phyloP scores from a whole-genome alignment of 2,113 vertebrate species.

The Microcebus tavaratra region DNA sequence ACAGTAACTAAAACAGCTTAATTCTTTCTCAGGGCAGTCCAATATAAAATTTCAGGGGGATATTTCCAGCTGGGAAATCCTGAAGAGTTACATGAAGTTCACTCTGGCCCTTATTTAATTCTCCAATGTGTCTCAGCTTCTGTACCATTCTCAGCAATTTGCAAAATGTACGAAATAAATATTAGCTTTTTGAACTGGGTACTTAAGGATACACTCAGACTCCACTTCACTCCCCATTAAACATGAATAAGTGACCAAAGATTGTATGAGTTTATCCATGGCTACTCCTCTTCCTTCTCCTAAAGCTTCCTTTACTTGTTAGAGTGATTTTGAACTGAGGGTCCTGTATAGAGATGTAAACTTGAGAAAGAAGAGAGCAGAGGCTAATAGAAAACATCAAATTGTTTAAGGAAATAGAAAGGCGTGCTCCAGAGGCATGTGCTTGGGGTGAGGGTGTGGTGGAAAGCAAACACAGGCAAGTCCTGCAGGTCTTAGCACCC shows the following conservation, averaged over 20 bases:
- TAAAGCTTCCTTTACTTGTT: background rate
- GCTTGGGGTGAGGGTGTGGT: background rate
- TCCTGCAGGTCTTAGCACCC: background rate
- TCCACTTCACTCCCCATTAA: background rate
- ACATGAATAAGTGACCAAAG: background rate
- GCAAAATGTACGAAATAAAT: background rate
- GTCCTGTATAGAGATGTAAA: background rate
- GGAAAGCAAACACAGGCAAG: background rate
- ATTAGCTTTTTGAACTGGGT: background rate
- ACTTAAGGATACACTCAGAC: background rate
- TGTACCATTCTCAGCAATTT: background rate
- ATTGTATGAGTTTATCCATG: background rate
- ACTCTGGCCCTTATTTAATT: background rate
- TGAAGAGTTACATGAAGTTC: background rate
- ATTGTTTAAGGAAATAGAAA: background rate
- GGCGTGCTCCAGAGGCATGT: background rate
- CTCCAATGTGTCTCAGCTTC: background rate
- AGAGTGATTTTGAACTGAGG: background rate
- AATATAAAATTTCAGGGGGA: background rate
- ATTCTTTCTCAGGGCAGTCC: background rate
- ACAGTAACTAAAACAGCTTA: background rate
- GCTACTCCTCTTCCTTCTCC: background rate
- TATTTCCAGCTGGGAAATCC: conserved; percentile 18
- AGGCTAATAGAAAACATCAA: background rate
- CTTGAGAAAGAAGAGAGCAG: background rate